A percentile compares a stretch with the other conserved stretches of the same genome.
Evolutionary conservation across 2,888 invertebrate genomes (phyloP).

Genomic region (Euphydryas editha): DNA sequence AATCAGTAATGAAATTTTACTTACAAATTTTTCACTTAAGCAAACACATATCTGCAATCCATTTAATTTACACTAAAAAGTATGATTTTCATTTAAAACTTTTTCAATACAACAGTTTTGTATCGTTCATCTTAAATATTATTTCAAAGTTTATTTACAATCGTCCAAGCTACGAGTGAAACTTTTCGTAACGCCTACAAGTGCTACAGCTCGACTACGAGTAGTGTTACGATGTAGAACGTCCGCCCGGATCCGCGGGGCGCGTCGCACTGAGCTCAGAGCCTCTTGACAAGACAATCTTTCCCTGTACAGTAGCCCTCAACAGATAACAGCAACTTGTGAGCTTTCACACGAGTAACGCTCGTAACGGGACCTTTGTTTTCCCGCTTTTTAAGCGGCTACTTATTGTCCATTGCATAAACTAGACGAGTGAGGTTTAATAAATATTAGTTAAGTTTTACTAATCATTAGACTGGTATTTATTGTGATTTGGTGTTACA

Average conservation of each 20-base stretch:
- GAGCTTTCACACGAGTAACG: slow-evolving; percentile 74
- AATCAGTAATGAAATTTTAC: slow-evolving; percentile 49
- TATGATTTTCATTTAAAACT: slow-evolving; percentile 17
- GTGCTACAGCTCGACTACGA: slow-evolving; percentile 47
- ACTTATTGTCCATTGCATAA: slow-evolving; percentile 22
- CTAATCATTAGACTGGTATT: not conserved
- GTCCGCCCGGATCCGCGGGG: slow-evolving; percentile 70
- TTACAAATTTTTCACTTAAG: slow-evolving; percentile 55
- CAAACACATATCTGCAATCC: slow-evolving; percentile 38
- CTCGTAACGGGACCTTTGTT: slow-evolving; percentile 70
- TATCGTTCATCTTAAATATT: not conserved
- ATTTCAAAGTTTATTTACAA: slow-evolving; percentile 22
- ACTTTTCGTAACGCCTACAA: slow-evolving; percentile 54
- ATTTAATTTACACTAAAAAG: slow-evolving; percentile 33
- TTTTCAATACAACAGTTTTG: slow-evolving; percentile 2
- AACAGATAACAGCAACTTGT: slow-evolving; percentile 73
- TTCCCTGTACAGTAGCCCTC: slow-evolving; percentile 72
- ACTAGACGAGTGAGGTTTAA: slow-evolving; percentile 10
- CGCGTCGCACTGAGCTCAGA: slow-evolving; percentile 72
- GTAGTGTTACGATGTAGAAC: slow-evolving; percentile 62
- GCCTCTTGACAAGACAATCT: slow-evolving; percentile 80
- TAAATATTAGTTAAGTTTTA: slow-evolving; percentile 6
- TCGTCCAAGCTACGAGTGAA: slow-evolving; percentile 27
- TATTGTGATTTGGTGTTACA: not conserved
- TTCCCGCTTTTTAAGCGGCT: slow-evolving; percentile 57